Evolutionary conservation across 2,113 vertebrate species (phyloP).

Genomic region (Salvelinus fontinalis): DNA sequence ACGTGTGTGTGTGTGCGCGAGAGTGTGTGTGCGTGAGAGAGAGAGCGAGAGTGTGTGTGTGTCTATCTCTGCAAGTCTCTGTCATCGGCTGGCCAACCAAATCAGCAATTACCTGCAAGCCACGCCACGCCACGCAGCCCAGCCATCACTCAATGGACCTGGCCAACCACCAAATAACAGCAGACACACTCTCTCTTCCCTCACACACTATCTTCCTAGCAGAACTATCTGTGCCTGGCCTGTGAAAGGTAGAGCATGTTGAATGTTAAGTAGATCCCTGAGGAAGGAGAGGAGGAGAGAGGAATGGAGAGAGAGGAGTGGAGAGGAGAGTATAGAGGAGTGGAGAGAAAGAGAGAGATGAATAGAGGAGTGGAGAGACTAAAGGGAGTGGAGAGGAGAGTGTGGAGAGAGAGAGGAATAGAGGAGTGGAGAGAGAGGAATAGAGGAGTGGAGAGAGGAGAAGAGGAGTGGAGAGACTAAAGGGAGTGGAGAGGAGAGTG

Average conservation of each 20-base stretch:
- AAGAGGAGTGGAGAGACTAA: too few species aligned
- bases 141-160: constrained; percentile 74
- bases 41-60: constrained; percentile 42
- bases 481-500: too few species aligned
- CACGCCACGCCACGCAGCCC: constrained; percentile 11
- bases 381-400: too few species aligned
- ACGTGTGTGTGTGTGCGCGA: constrained; percentile 5
- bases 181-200: constrained; percentile 1
- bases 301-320: too few species aligned
- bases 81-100: constrained; percentile 75
- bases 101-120: constrained; percentile 76
- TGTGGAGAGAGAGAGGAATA: too few species aligned
- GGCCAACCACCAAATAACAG: constrained; percentile 76
- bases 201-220: constrained; percentile 30
- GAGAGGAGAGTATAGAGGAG: too few species aligned
- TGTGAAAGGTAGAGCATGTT: constrained; percentile 64
- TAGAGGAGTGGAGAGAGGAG: too few species aligned
- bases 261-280: constrained; percentile 72
- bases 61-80: constrained; percentile 34
- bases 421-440: too few species aligned
- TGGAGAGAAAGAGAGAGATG: too few species aligned
- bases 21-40: constrained; percentile 25
- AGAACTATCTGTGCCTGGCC: constrained; percentile 70
- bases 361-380: too few species aligned
- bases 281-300: constrained; percentile 47